phyloP scores from a whole-genome alignment of 2,797 vertebrate genomes.

The Poecilia gillii region DNA sequence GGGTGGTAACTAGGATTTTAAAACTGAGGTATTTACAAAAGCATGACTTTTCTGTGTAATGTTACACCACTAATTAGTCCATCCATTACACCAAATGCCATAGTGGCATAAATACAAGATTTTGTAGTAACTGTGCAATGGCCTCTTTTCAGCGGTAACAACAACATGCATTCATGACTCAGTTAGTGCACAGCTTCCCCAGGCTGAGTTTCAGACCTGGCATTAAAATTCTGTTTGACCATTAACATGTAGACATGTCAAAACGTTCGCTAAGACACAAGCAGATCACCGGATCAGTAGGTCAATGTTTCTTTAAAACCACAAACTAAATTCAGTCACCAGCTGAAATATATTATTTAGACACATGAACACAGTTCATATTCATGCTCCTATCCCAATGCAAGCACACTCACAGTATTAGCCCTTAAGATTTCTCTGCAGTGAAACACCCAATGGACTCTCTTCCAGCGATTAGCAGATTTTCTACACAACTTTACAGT shows the following conservation, averaged over 20 bases:
- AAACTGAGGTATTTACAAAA: neutral
- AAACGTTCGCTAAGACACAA: neutral
- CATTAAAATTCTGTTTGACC: neutral
- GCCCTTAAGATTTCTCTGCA: neutral
- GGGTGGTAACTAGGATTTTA: neutral
- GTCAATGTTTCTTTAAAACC: neutral
- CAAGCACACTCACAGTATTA: neutral
- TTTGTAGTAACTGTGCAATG: neutral
- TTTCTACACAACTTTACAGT: neutral
- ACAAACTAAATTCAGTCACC: neutral
- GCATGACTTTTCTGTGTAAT: neutral
- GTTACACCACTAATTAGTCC: neutral
- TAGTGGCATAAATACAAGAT: neutral
- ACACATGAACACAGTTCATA: neutral
- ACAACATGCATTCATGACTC: neutral
- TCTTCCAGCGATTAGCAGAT: neutral
- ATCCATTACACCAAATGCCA: neutral
- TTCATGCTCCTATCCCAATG: neutral
- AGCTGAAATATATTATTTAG: neutral
- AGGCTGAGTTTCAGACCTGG: neutral
- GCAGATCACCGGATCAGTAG: neutral
- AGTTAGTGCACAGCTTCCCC: neutral
- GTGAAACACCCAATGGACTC: neutral
- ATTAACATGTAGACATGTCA: neutral
- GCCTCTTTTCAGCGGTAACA: neutral